Base-by-base conservation (phyloP, 2,797 vertebrate genomes). In the Sebastolobus alascanus region DNA sequence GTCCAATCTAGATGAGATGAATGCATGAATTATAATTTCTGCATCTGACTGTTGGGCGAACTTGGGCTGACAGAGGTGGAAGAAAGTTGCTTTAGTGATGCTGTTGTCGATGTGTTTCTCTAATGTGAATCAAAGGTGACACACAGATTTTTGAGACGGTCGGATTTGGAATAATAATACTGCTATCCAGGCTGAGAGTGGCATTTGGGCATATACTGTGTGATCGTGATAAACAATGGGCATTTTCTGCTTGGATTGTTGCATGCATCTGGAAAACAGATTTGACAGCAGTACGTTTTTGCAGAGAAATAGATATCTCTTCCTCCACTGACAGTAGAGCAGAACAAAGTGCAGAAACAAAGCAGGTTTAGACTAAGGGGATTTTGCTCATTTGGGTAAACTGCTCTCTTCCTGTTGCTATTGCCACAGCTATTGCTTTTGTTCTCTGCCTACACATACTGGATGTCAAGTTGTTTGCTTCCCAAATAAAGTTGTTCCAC, bases 351-450 rank as follows among this genome's bases (percentile, higher is more conserved):
- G 29, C 60, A 66, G 66, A 11, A 66, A 56, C 31, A 35, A 13
- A 2, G 55, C 10, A 7, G 38, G 25, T 60, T 69, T 59, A 35
- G 61, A 63, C 55, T 37, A 56, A 5, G 46, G 46, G 46, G 52
- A 74, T 50, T 84, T 73, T 66, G 4, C 54, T 56, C 33, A 64
- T 77, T 16, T 68, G 20, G 37, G 3, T 73, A 55, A 81, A 70
- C 65, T 20, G 29, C 14, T 64, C 27, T 40, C 67, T 75, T 60
- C 43, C 54, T 65, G 37, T 38, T 67, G 10, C 16, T 52, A 12
- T 29, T 54, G 56, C 22, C 9, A 52, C 22, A 68, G 52, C 14
- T 69, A 11, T 60, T 29, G 8, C 20, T 54, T 73, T 68, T 60
- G 18, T 16, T 25, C 16, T 72, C 50, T 69, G 64, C 27, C 20